Evolutionary conservation across 2,797 vertebrate genomes (phyloP).

Genomic region (Allenopithecus nigroviridis): DNA sequence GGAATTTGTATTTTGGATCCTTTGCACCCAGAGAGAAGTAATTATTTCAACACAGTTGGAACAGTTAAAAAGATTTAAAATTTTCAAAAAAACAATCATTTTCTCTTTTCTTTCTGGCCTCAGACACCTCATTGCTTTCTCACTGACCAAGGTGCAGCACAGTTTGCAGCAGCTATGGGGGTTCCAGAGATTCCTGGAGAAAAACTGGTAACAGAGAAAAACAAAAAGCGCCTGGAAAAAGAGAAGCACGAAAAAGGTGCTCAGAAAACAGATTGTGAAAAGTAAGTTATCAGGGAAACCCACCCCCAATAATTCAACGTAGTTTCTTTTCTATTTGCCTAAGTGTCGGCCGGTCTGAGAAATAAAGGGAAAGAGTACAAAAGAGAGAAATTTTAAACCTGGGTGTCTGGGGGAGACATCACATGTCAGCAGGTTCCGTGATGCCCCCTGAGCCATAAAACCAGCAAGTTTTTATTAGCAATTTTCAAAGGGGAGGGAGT

Average conservation of each 20-base stretch:
- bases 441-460: too few species aligned
- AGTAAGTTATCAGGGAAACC: slow-evolving; percentile 80
- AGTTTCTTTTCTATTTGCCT: too few species aligned
- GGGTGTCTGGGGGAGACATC: too few species aligned
- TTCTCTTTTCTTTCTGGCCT: slow-evolving; percentile 56
- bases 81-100: background rate
- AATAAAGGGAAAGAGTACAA: too few species aligned
- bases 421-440: too few species aligned
- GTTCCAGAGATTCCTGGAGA: slow-evolving; percentile 88
- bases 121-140: slow-evolving; percentile 93
- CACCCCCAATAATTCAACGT: too few species aligned
- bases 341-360: too few species aligned
- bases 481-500: too few species aligned
- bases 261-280: slow-evolving; percentile 86
- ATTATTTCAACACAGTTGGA: background rate
- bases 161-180: slow-evolving; percentile 91
- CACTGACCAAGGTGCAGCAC: slow-evolving; percentile 89
- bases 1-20: background rate
- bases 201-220: slow-evolving; percentile 91
- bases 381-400: too few species aligned
- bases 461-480: too few species aligned
- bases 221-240: slow-evolving; percentile 87
- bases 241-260: slow-evolving; percentile 84
- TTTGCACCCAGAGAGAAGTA: background rate
- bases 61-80: background rate